phyloP scores from a whole-genome alignment of 2,888 invertebrate genomes.

The Rhorus exstirpatorius region DNA sequence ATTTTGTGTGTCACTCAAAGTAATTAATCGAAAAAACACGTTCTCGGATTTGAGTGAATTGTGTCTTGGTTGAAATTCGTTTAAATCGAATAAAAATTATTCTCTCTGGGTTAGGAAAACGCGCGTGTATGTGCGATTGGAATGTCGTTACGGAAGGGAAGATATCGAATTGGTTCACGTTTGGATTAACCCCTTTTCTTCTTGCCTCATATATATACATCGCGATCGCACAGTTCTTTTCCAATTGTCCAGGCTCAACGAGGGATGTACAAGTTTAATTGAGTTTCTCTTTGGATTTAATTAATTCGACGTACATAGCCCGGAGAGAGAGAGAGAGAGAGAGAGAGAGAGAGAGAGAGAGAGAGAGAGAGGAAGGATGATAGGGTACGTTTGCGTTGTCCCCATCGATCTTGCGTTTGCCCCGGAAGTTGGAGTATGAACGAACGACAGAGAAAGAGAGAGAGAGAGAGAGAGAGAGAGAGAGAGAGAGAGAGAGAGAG shows the following conservation, averaged over 20 bases:
- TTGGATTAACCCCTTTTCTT: constrained; percentile 31
- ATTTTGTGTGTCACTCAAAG: too few species aligned
- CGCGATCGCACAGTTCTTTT: constrained; percentile 51
- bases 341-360: neutral
- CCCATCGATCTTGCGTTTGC: constrained; percentile 56
- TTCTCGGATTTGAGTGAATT: neutral
- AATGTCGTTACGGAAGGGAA: constrained; percentile 3
- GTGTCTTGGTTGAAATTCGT: neutral
- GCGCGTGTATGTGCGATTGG: constrained; percentile 22
- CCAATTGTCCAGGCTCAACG: constrained; percentile 66
- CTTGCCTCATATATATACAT: neutral
- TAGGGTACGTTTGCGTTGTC: constrained; percentile 38
- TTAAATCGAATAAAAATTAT: neutral
- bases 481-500: neutral
- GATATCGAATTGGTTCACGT: constrained; percentile 35
- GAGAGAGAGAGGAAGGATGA: constrained; percentile 14
- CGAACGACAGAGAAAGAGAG: constrained; percentile 21
- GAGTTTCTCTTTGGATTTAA: constrained; percentile 67
- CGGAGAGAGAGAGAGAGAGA: constrained; percentile 29
- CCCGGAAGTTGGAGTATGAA: constrained; percentile 4
- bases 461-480: neutral
- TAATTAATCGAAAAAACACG: too few species aligned
- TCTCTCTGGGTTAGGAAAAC: constrained; percentile 1
- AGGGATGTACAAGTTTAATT: constrained; percentile 68
- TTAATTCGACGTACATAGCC: constrained; percentile 65